Evolutionary conservation across 2,888 invertebrate species (phyloP).

Genomic region (Patella ulyssiponensis): DNA sequence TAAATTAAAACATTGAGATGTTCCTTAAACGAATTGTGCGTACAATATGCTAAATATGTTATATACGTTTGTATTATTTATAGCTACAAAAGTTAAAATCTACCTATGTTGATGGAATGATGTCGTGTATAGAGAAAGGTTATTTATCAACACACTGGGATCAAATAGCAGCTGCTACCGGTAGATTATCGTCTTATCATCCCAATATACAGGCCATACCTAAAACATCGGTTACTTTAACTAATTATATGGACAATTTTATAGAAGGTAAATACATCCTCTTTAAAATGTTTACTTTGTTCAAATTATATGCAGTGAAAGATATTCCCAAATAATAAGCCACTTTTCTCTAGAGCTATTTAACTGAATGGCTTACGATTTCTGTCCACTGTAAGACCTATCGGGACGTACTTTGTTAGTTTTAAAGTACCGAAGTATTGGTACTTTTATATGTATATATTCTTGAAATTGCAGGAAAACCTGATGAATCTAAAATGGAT

Average conservation of each 20-base stretch:
- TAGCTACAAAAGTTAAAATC: conserved; percentile 68
- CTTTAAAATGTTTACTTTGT: no score
- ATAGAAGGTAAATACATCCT: conserved; percentile 45
- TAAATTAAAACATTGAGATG: no score
- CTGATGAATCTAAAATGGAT: conserved; percentile 34
- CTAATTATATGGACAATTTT: conserved; percentile 47
- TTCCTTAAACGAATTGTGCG: no score
- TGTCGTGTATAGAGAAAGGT: conserved; percentile 53
- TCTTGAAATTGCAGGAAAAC: conserved; percentile 31
- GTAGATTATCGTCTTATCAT: conserved; percentile 63
- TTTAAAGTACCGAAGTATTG: no score
- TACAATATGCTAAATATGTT: no score
- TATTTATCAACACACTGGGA: conserved; percentile 64
- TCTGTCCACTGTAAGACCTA: not conserved
- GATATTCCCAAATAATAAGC: no score
- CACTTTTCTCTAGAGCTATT: no score
- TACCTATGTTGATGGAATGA: conserved; percentile 67
- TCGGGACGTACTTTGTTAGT: no score
- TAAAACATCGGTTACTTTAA: conserved; percentile 57
- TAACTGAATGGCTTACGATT: no score
- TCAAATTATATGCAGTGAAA: no score
- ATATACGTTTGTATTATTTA: not conserved
- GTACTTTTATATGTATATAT: not conserved
- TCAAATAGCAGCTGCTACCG: conserved; percentile 67
- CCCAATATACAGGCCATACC: conserved; percentile 69